These are phyloP conservation scores for Tupiocoris notatus DNA, from an alignment of 2,888 invertebrate species.

Conservation along the genomic window DNA sequence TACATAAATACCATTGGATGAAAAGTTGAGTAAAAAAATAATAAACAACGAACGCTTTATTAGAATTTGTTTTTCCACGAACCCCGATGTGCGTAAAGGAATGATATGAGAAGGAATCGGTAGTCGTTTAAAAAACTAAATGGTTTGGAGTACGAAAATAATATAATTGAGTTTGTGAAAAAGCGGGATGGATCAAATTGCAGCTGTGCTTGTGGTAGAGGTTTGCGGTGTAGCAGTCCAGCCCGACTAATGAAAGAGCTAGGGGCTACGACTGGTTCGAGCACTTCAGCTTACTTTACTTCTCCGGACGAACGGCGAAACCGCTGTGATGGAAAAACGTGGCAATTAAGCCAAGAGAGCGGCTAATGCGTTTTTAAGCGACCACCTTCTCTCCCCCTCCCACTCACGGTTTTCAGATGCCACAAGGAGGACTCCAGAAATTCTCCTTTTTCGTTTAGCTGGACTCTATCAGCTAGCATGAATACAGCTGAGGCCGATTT, in stretches of 20 bases:
- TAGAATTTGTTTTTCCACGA: too few relatives aligned
- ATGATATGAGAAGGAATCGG: too few relatives aligned
- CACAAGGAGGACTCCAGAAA: neutral
- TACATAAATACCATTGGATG: too few relatives aligned
- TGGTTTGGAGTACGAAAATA: neutral
- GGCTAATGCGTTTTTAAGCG: slow-evolving; percentile 42
- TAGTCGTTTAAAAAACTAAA: neutral
- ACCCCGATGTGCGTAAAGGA: too few relatives aligned
- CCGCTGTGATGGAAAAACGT: slow-evolving; percentile 25
- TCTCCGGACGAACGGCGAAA: neutral
- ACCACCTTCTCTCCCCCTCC: slow-evolving; percentile 6
- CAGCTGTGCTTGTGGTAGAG: neutral
- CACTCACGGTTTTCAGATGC: neutral
- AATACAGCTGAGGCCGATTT: neutral
- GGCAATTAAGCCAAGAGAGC: slow-evolving; percentile 35
- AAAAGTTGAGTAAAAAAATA: too few relatives aligned
- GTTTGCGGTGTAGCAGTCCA: neutral
- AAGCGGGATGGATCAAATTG: neutral
- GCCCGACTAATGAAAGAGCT: slow-evolving; percentile 8
- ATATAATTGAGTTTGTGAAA: slow-evolving; percentile 11
- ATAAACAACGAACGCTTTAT: too few relatives aligned
- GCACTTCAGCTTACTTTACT: neutral
- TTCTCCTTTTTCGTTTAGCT: neutral
- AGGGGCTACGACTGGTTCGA: neutral
- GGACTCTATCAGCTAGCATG: neutral